Base-by-base conservation (phyloP, 1,140 invertebrate species). In the Listronotus oregonensis region DNA sequence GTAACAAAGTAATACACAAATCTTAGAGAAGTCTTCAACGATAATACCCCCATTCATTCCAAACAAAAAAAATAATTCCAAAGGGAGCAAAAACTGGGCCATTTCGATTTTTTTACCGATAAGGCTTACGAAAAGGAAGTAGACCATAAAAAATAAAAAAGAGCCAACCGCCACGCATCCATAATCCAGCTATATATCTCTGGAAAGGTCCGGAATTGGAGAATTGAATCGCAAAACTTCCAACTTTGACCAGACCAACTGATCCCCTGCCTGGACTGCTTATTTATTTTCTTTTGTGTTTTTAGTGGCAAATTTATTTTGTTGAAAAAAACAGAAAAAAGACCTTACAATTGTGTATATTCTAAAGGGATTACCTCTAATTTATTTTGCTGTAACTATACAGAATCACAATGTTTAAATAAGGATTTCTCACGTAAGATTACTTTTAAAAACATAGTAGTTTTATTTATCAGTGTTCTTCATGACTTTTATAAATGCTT, bases 191-290 rank as follows among this genome's bases (percentile, higher is more conserved):
- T 46, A 61, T 61, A 61, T 61, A 61, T 61, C 49, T 61, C 43
- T 44, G 56, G 49, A 61, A 61, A 61, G 49, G 58, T 50, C 49
- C 49, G 34, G 58, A 61, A 61, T 61, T 51, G 46, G 32, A 39
- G 46, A 61, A 61, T 61, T 61, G 58, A 61, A 61, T 61, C 47
- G 58, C 58, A 61, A 61, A 61, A 61, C 49, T 61, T 61, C 58
- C 39, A 61, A 61, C 58, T 61, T 51, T 52, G 46, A 61, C 58
- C 46, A 61, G 44, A 43, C 56, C 56, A 58, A 58, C 56, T 58
- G 56, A 58, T 58, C 56, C n/a, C n/a, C 56, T 40, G 37, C 14
- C 43, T 46, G 17, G 37, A 15, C 21, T 58, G 56, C 56, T 58
- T 58, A 58, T 58, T 58, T 58, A 58, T 58, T 58, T 58, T 58